Percentiles rank a stretch among this genome's conserved stretches.
phyloP scores from a whole-genome alignment of 2,113 vertebrate genomes.

The Podarcis raffonei region DNA sequence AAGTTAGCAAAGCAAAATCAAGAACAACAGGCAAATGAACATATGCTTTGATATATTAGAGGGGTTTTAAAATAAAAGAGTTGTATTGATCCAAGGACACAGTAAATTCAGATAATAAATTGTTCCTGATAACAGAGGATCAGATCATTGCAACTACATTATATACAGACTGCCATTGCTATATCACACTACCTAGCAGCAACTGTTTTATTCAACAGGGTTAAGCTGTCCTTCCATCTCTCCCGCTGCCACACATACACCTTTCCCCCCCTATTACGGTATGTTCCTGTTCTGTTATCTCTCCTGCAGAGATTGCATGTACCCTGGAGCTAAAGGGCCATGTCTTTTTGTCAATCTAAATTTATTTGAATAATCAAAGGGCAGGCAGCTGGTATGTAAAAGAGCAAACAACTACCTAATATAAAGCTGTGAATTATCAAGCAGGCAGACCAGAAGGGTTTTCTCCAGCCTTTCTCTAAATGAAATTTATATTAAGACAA shows the following conservation, averaged over 20 bases:
- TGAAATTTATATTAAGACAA: neutral
- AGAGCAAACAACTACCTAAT: slow-evolving; percentile 1
- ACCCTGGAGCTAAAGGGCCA: neutral
- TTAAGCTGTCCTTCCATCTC: neutral
- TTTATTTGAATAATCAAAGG: slow-evolving; percentile 26
- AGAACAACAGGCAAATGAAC: no score
- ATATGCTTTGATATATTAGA: neutral
- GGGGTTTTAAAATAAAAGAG: neutral
- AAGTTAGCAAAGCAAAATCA: neutral
- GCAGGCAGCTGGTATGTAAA: neutral
- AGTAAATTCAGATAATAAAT: neutral
- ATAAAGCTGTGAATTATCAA: slow-evolving; percentile 28
- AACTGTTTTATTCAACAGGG: neutral
- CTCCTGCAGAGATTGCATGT: neutral
- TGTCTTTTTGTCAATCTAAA: neutral
- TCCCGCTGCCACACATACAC: neutral
- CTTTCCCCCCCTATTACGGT: neutral
- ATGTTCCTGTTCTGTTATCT: neutral
- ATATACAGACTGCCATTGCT: neutral
- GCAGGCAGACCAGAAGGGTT: neutral
- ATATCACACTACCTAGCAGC: neutral
- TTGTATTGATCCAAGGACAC: neutral
- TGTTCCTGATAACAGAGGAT: neutral
- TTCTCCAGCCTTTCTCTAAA: neutral
- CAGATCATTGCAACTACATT: neutral